Evolutionary conservation across 2,797 vertebrate genomes (phyloP), one percentile per base, ranked within the genome.

Genomic region (Galago senegalensis): DNA sequence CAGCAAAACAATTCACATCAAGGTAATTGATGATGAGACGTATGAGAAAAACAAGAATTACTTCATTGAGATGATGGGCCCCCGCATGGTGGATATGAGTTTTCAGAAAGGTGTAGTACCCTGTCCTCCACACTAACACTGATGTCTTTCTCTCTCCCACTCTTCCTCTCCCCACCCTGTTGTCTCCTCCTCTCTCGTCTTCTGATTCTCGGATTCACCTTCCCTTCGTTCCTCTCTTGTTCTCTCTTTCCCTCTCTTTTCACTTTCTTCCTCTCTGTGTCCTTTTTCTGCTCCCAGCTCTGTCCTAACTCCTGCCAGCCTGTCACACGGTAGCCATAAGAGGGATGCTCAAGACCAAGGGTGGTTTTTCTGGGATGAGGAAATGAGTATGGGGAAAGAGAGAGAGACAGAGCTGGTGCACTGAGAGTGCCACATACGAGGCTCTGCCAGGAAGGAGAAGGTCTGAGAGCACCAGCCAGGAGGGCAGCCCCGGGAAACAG

Each of bases 41-140:
- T 99, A 99, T 99, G 98, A 99, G 97, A 99, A 99, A 99, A 98
- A 97, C 99, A 99, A 99, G 99, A 99, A 98, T 98, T 99, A 98
- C 99, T 98, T 98, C 99, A 98, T 99, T 99, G 99, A 99, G 98
- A 98, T 99, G 99, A 98, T 98, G 98, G 98, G 97, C 96, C 98
- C 98, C 98, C 98, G 99, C 98, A 99, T 99, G 99, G 99, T 99
- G 99, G 99, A 99, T 99, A 99, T 99, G 99, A 99, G 99, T 99
- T 99, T 99, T 98, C 99, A 99, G 99, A 99, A 99, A 99, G 99
- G 99, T 99, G 99, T 98, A 97, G 99, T 99, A 99, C 98, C 98
- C 95, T 97, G 98, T 98, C 98, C 98, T 98, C 97, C 98, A 98
- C 97, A 98, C 98, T 99, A 98, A 99, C 97, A 69, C 97, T 97